phyloP scores from a whole-genome alignment of 2,888 invertebrate species.

The Chironomus tentans region DNA sequence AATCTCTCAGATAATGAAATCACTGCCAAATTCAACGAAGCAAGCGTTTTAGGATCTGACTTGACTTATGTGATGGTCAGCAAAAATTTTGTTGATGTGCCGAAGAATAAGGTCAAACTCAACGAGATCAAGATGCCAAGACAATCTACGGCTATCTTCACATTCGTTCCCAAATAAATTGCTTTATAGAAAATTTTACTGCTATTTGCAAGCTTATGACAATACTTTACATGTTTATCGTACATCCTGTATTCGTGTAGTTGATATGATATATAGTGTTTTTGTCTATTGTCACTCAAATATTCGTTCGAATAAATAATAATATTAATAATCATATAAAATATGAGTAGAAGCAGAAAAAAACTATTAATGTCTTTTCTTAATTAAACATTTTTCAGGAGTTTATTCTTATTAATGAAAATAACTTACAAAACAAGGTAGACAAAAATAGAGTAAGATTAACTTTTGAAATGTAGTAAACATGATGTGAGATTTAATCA shows the following conservation, averaged over 20 bases:
- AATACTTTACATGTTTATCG: not conserved
- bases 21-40: slow-evolving; percentile 48
- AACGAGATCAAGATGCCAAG: slow-evolving; percentile 44
- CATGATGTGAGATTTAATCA: slow-evolving; percentile 23
- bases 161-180: slow-evolving; percentile 51
- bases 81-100: slow-evolving; percentile 39
- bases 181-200: too few relatives aligned
- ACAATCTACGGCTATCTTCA: slow-evolving; percentile 55
- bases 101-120: not conserved
- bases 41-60: slow-evolving; percentile 46
- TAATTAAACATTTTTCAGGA: slow-evolving; percentile 7
- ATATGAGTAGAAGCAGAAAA: not conserved
- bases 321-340: not conserved
- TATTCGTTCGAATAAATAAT: not conserved
- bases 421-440: too few relatives aligned
- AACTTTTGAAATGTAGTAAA: slow-evolving; percentile 28
- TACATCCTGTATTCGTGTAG: not conserved
- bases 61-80: slow-evolving; percentile 53
- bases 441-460: slow-evolving; percentile 14
- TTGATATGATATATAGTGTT: slow-evolving; percentile 17
- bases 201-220: not conserved
- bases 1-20: slow-evolving; percentile 50
- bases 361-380: not conserved
- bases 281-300: too few relatives aligned
- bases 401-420: not conserved